Evolutionary conservation across 2,888 invertebrate genomes (phyloP).

Genomic region (Andrena minutula): DNA sequence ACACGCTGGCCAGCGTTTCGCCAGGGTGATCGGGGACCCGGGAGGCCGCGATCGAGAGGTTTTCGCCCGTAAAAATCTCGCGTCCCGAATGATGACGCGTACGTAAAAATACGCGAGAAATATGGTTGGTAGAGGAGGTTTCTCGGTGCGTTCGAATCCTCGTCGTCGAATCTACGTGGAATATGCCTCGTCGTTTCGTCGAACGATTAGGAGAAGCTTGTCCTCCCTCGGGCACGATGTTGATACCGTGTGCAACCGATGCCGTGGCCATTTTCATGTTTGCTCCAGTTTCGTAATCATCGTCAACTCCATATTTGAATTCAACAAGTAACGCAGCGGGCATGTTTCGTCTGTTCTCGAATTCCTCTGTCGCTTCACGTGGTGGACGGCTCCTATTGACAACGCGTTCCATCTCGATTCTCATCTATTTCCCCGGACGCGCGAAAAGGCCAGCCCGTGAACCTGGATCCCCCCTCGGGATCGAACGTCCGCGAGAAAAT

Average conservation of each 20-base stretch:
- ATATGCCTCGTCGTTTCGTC: not conserved
- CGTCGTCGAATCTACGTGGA: not conserved
- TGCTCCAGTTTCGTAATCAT: conserved; percentile 84
- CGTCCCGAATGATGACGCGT: conserved; percentile 48
- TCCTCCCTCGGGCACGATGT: conserved; percentile 70
- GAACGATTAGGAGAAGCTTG: conserved; percentile 3
- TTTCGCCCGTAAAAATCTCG: conserved; percentile 12
- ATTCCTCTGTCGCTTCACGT: conserved; percentile 18
- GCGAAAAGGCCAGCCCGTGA: not conserved
- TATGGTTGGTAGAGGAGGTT: conserved; percentile 55
- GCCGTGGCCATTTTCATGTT: conserved; percentile 84
- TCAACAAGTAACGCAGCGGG: conserved; percentile 81
- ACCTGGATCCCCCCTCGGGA: conserved; percentile 4
- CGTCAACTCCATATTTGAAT: conserved; percentile 85
- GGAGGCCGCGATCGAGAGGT: not conserved
- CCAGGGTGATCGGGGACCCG: not conserved
- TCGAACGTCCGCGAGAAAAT: conserved; percentile 31
- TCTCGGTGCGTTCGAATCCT: conserved; percentile 18
- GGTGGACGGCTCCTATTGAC: not conserved
- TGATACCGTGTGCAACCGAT: conserved; percentile 81
- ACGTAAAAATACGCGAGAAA: conserved; percentile 56
- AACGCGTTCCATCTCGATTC: not conserved
- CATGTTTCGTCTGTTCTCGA: conserved; percentile 50
- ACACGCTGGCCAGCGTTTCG: not conserved
- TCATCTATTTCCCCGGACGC: not conserved